A percentile compares a stretch with the other conserved stretches of the same genome.
phyloP scores from a whole-genome alignment of 2,888 invertebrate species.

The Heliothis peltigera region DNA sequence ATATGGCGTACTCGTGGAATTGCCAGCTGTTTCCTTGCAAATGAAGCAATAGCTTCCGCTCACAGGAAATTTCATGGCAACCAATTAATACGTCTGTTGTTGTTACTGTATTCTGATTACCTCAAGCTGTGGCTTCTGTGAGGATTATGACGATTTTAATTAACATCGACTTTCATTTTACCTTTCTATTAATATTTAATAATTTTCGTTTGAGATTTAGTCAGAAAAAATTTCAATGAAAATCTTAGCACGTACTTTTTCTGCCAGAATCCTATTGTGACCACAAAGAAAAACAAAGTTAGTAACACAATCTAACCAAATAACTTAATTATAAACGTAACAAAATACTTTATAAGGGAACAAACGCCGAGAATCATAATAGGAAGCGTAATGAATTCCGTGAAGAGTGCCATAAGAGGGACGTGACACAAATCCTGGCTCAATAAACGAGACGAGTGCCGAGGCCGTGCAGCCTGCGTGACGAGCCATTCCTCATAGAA shows the following conservation, averaged over 20 bases:
- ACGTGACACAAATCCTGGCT: constrained; percentile 80
- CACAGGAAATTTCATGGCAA: constrained; percentile 59
- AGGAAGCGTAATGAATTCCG: constrained; percentile 75
- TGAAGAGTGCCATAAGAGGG: constrained; percentile 70
- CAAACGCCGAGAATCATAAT: constrained; percentile 68
- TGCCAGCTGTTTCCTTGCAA: constrained; percentile 73
- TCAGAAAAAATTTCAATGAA: constrained; percentile 7
- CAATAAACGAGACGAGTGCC: constrained; percentile 73
- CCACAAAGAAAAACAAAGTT: constrained; percentile 22
- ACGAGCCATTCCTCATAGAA: constrained; percentile 71
- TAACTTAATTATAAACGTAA: constrained; percentile 67
- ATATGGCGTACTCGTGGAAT: constrained; percentile 64
- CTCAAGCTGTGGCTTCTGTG: background rate
- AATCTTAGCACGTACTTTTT: constrained; percentile 6
- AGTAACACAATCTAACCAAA: constrained; percentile 40
- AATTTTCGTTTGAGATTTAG: background rate
- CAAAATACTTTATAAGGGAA: constrained; percentile 65
- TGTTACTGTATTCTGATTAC: constrained; percentile 28
- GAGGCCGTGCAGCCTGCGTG: constrained; percentile 65
- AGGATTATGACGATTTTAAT: constrained; percentile 10
- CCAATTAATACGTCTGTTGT: constrained; percentile 44
- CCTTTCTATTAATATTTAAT: constrained; percentile 2
- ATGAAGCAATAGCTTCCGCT: constrained; percentile 73
- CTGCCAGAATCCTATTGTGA: constrained; percentile 11
- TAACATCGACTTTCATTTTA: background rate